phyloP scores from a whole-genome alignment of 2,888 invertebrate genomes.

The Caenorhabditis angaria region DNA sequence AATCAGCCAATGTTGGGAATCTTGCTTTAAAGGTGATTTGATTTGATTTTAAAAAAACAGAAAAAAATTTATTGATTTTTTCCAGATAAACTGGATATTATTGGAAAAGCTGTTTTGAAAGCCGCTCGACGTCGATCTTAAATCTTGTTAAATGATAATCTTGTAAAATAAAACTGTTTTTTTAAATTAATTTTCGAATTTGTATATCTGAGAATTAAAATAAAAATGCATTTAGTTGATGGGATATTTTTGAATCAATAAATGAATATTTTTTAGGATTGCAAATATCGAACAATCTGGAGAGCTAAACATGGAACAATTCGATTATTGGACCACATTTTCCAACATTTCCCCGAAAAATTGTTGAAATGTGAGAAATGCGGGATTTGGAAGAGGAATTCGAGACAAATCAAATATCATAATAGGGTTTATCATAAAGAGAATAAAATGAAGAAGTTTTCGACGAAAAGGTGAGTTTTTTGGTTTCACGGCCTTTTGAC shows the following conservation, averaged over 20 bases:
- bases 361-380: background rate
- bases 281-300: background rate
- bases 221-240: no score
- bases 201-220: no score
- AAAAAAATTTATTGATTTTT: background rate
- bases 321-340: background rate
- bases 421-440: background rate
- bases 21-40: constrained; percentile 21
- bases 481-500: no score
- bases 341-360: background rate
- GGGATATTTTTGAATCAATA: background rate
- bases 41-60: background rate
- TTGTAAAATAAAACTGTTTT: background rate
- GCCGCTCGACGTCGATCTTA: background rate
- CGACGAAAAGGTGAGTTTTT: background rate
- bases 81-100: constrained; percentile 12
- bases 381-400: background rate
- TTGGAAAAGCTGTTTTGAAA: background rate
- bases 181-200: background rate
- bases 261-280: background rate
- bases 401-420: background rate
- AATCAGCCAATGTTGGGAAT: constrained; percentile 10
- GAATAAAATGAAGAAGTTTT: background rate
- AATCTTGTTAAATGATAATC: constrained; percentile 1
- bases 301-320: background rate